Evolutionary conservation across 2,797 vertebrate species (phyloP), one percentile per base, ranked within the genome.

Genomic region (Halcyon smyrnensis): DNA sequence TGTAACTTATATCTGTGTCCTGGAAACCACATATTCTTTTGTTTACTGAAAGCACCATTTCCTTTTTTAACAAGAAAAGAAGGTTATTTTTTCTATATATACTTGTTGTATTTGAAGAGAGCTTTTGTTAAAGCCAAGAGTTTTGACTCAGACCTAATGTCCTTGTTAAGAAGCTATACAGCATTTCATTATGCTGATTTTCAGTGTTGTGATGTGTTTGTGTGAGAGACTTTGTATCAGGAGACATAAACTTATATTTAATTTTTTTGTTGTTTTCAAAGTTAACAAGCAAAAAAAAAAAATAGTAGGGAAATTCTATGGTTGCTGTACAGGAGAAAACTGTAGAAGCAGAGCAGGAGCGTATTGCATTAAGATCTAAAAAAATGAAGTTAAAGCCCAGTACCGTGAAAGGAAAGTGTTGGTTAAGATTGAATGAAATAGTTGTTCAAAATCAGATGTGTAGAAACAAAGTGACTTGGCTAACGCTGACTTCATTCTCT

Each of bases 81-180:
- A 75, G 56, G 89, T 93, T 97, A 96, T 96, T 97, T 97, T 97
- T 97, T 96, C 92, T 92, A 94, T 95, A 94, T 88, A 69, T 97
- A 95, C 83, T 95, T 91, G 73, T 95, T 96, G 69, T 92, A 95
- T 79, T 91, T 96, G 80, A 92, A 89, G 96, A 95, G 60, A 64
- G 87, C 8, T 95, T 97, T 97, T 93, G 96, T 98, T 97, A 97
- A 96, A 92, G 93, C 80, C 9, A 70, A 56, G 46, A 80, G 85
- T 80, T 78, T 79, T 87, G 70, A 89, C 85, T 39, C 89, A 71
- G 63, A 90, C 73, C 80, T 62, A 21, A 46, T 64, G 87, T 97
- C 90, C 75, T 60, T 87, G 69, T 95, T 84, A 91, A 95, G 92
- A 94, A 95, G 83, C 70, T 92, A 57, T 39, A 81, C 75, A 95